phyloP scores from a whole-genome alignment of 2,113 vertebrate species.

The Parotia lawesii region DNA sequence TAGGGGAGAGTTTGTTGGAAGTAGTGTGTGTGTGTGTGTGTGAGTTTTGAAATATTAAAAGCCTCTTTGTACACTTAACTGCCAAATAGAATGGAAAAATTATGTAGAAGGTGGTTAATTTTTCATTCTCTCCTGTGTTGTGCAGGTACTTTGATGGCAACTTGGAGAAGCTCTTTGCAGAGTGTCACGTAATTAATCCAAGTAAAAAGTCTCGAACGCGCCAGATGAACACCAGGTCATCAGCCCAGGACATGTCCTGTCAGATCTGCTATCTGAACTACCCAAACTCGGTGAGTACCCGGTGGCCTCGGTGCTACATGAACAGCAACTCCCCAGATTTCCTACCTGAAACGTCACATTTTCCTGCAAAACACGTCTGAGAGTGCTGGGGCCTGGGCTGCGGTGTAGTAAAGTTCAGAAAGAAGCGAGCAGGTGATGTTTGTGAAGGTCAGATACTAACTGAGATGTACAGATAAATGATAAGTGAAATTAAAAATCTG shows the following conservation, averaged over 20 bases:
- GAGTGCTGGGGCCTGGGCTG: background rate
- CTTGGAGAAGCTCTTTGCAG: constrained; percentile 98
- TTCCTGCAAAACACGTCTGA: background rate
- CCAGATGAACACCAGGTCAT: constrained; percentile 96
- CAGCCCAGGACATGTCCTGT: constrained; percentile 98
- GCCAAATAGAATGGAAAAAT: background rate
- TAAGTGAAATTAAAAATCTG: background rate
- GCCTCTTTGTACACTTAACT: background rate
- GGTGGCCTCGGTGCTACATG: background rate
- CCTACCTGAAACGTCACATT: background rate
- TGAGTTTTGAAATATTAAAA: background rate
- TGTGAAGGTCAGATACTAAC: background rate
- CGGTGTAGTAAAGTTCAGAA: background rate
- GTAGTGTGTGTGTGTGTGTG: no score
- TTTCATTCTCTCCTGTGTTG: background rate
- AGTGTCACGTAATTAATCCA: constrained; percentile 99
- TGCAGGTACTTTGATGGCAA: constrained; percentile 98
- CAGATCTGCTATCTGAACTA: constrained; percentile 99
- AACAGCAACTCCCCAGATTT: rapidly evolving
- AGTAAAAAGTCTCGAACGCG: constrained; percentile 97
- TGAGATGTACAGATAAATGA: background rate
- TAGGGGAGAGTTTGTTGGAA: background rate
- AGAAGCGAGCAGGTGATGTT: background rate
- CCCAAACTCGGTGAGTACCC: constrained; percentile 91
- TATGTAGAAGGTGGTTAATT: background rate